phyloP scores from a whole-genome alignment of 2,113 vertebrate species.

The Varanus salvator region DNA sequence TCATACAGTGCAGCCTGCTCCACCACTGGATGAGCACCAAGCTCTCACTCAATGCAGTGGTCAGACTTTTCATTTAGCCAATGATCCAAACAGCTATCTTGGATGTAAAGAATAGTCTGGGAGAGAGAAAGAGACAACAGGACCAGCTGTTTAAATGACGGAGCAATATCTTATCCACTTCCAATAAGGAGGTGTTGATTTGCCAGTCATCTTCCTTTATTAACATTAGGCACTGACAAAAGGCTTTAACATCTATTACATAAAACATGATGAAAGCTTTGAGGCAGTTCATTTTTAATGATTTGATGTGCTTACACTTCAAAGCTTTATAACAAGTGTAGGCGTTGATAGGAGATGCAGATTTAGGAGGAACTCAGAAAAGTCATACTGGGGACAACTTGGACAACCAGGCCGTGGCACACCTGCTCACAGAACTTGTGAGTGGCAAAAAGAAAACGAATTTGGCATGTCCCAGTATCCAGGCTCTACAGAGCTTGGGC shows the following conservation, averaged over 20 bases:
- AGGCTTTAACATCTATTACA: not conserved
- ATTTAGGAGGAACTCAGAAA: not conserved
- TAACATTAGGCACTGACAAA: not conserved
- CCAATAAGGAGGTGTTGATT: not conserved
- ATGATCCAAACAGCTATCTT: not conserved
- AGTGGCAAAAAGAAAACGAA: no score
- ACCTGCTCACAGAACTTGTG: not conserved
- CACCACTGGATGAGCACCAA: not conserved
- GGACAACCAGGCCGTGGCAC: not conserved
- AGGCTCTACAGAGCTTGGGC: not conserved
- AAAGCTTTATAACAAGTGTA: not conserved
- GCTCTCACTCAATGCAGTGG: not conserved
- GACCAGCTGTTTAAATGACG: not conserved
- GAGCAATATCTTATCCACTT: not conserved
- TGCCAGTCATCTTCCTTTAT: slow-evolving; percentile 17
- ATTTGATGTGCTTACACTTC: not conserved
- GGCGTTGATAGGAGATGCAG: not conserved
- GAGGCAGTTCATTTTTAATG: not conserved
- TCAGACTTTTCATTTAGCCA: not conserved
- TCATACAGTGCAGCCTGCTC: not conserved
- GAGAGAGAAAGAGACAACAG: not conserved
- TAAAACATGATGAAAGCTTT: not conserved
- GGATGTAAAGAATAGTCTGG: not conserved
- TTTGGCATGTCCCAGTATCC: not conserved
- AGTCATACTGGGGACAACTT: not conserved